Percentiles rank a stretch among this genome's conserved stretches.
Conservation (phyloP, 2,888 invertebrate genomes). For the Amphipyra berbera region DNA sequence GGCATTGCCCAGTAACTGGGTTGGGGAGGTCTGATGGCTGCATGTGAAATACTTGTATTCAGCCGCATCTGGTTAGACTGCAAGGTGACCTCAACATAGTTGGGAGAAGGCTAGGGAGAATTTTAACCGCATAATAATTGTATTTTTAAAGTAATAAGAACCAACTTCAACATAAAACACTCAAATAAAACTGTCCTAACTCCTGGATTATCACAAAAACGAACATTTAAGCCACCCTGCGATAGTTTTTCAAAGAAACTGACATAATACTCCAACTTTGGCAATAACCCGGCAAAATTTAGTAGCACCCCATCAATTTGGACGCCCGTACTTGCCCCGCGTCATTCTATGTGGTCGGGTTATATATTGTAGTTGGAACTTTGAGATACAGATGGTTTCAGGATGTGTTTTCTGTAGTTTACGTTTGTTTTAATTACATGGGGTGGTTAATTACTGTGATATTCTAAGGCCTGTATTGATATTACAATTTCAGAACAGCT, state of each 20-base stretch:
- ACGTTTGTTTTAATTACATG: not conserved
- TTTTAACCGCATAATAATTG: no score
- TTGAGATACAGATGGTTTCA: conserved; percentile 17
- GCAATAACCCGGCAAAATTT: conserved; percentile 58
- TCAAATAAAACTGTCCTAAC: not conserved
- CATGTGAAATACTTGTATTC: no score
- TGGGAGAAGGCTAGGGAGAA: no score
- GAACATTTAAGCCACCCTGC: conserved; percentile 15
- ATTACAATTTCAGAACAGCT: no score
- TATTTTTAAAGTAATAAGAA: no score
- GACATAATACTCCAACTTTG: conserved; percentile 47
- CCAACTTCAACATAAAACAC: not conserved
- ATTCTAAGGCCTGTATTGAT: no score
- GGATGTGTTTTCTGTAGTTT: not conserved
- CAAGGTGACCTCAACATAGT: no score
- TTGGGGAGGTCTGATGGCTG: no score
- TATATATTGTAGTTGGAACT: conserved; percentile 54
- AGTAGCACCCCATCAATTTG: conserved; percentile 59
- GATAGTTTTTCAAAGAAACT: conserved; percentile 56
- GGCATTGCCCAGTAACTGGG: no score
- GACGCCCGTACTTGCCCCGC: conserved; percentile 35
- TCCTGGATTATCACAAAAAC: conserved; percentile 33
- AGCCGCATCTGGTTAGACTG: no score
- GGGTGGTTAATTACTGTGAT: no score
- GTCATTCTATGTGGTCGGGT: conserved; percentile 54